Evolutionary conservation across 2,113 vertebrate genomes (phyloP), one percentile per base, ranked within the genome.

Genomic region (Semicossyphus pulcher): DNA sequence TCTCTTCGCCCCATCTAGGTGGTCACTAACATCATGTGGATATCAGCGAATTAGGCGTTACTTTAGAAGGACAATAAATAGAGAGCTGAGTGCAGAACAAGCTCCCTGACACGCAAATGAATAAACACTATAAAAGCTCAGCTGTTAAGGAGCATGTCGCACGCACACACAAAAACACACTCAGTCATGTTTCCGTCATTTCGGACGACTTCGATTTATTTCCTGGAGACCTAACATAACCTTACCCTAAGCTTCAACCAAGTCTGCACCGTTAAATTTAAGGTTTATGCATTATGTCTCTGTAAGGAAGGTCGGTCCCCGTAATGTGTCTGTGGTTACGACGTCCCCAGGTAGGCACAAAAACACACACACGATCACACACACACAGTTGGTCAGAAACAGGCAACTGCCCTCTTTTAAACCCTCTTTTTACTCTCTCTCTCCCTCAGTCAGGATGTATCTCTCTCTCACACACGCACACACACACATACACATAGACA

Each of bases 21-120:
- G 71, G 70, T 79, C 68, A 64, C 34, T 81, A 59, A 60, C 34
- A 44, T 58, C 21, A 21, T 36, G 57, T 49, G 23, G 41, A 8
- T 20, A 10, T 61, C 72, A 57, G 68, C 42, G 32, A 61, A 44
- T 44, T 51, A 34, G n/a, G 52, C 53, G 51, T 51, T 75, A 83
- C 64, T 68, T 58, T 51, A 70, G 65, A 64, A 48, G 51, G 49
- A 66, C 54, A 70, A 78, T 51, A 81, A 83, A 81, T 20, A 71
- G n/a, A 71, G n/a, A 48, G 4, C 8, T 4, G 44, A 59, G 54
- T 12, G n/a, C 51, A 53, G 41, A 49, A 58, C 42, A 60, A 62
- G 70, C 57, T 56, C 71, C n/a, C 26, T 68, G 42, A 77, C 34
- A 68, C 58, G 29, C n/a, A 80, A 68, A 80, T 26, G 67, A 86